These are phyloP conservation scores for Thamnophis sirtalis DNA, from an alignment of 2,113 vertebrate genomes.

Conservation along the genomic window DNA sequence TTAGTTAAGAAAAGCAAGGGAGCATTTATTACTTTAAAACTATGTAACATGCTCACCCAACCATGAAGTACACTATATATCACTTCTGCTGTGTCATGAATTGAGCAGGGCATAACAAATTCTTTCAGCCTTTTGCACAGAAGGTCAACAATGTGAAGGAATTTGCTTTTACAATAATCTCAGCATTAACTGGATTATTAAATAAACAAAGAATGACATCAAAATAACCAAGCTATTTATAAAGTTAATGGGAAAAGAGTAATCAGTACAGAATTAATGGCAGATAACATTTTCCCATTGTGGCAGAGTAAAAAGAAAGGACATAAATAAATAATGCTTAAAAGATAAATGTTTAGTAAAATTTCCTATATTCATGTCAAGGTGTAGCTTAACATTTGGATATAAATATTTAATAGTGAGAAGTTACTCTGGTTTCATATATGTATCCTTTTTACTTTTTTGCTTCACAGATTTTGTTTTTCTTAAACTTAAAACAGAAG, in stretches of 20 bases:
- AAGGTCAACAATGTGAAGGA: constrained; percentile 47
- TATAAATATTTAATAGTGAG: not conserved
- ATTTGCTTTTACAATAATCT: constrained; percentile 53
- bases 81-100: constrained; percentile 61
- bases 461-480: not conserved
- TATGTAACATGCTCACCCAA: constrained; percentile 61
- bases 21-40: constrained; percentile 43
- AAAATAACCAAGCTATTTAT: constrained; percentile 37
- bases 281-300: constrained; percentile 16
- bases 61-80: constrained; percentile 59
- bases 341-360: not conserved
- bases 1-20: constrained; percentile 37
- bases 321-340: not conserved
- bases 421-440: not conserved
- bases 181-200: constrained; percentile 47
- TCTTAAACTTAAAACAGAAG: not conserved
- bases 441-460: not conserved
- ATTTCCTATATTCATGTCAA: not conserved
- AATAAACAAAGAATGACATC: constrained; percentile 36
- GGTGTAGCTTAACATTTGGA: not conserved
- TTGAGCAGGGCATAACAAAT: constrained; percentile 60
- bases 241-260: constrained; percentile 38
- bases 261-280: constrained; percentile 26
- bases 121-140: constrained; percentile 45
- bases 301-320: constrained; percentile 10